Conservation (phyloP, 2,888 invertebrate genomes). For the Cynaeus angustus region DNA sequence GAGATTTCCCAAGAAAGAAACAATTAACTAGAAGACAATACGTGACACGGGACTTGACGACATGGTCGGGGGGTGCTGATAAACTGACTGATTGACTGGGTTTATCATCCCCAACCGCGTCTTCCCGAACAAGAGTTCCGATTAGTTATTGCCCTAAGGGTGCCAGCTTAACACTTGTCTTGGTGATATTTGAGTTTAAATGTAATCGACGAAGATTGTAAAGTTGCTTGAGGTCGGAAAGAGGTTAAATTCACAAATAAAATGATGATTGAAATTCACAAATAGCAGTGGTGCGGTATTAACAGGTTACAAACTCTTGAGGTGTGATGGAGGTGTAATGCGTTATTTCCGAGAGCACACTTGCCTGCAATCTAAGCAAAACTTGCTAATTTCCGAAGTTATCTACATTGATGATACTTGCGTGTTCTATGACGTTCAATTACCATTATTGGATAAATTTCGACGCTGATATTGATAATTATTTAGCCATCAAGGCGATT, state of each 20-base stretch:
- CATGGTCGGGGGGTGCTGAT: conserved; percentile 14
- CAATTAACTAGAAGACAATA: conserved; percentile 33
- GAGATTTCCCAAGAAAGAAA: conserved; percentile 34
- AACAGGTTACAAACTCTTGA: neutral
- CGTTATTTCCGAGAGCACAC: conserved; percentile 26
- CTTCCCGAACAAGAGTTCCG: conserved; percentile 26
- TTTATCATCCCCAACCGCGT: conserved; percentile 12
- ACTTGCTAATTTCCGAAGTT: conserved; percentile 38
- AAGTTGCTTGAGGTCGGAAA: conserved; percentile 16
- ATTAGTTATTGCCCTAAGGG: conserved; percentile 27
- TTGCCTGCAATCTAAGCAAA: conserved; percentile 17
- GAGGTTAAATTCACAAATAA: neutral
- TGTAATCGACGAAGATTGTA: conserved; percentile 16
- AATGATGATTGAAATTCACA: conserved; percentile 12
- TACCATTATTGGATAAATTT: conserved; percentile 1
- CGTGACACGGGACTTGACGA: conserved; percentile 15
- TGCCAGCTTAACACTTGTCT: conserved; percentile 12
- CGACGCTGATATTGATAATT: neutral
- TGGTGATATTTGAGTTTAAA: conserved; percentile 31
- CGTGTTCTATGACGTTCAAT: neutral
- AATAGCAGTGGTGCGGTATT: neutral
- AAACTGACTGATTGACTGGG: conserved; percentile 20
- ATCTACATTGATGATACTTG: conserved; percentile 8
- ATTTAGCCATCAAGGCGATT: neutral
- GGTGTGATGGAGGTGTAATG: conserved; percentile 24